Percentiles rank a stretch among this genome's conserved stretches.
phyloP scores from a whole-genome alignment of 1,140 invertebrate genomes.

The Drosophila sp. region DNA sequence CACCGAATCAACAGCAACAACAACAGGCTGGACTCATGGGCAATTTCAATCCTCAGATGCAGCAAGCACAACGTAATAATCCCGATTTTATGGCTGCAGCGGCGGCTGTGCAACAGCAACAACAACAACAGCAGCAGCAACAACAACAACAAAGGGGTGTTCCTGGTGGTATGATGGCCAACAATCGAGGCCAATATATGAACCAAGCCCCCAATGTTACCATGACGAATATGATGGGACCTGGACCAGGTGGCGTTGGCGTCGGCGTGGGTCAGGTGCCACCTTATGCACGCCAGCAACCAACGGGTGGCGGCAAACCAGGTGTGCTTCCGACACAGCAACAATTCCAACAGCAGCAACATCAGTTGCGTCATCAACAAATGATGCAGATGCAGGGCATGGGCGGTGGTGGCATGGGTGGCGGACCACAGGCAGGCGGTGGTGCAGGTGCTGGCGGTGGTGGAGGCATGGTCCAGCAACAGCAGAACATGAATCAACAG shows the following conservation, averaged over 20 bases:
- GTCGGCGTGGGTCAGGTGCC: constrained; percentile 81
- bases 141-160: constrained; percentile 83
- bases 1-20: constrained; percentile 68
- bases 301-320: constrained; percentile 77
- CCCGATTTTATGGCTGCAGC: constrained; percentile 84
- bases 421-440: constrained; percentile 51
- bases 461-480: constrained; percentile 72
- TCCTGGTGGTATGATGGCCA: constrained; percentile 81
- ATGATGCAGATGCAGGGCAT: constrained; percentile 84
- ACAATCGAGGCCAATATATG: constrained; percentile 80
- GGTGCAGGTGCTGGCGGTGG: constrained; percentile 59
- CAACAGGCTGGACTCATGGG: constrained; percentile 84
- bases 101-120: constrained; percentile 56
- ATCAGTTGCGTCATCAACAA: constrained; percentile 84
- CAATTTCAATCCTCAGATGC: constrained; percentile 84
- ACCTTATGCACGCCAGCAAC: constrained; percentile 84
- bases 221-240: constrained; percentile 86
- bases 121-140: constrained; percentile 85
- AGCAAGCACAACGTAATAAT: constrained; percentile 84
- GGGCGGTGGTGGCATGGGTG: constrained; percentile 68
- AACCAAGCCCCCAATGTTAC: constrained; percentile 84
- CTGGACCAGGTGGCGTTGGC: constrained; percentile 71
- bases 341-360: constrained; percentile 82
- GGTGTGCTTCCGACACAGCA: constrained; percentile 72
- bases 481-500: constrained; percentile 86